These are phyloP conservation scores for Poeciliopsis turrubarensis DNA, from an alignment of 2,113 vertebrate species.

Conservation along the genomic window DNA sequence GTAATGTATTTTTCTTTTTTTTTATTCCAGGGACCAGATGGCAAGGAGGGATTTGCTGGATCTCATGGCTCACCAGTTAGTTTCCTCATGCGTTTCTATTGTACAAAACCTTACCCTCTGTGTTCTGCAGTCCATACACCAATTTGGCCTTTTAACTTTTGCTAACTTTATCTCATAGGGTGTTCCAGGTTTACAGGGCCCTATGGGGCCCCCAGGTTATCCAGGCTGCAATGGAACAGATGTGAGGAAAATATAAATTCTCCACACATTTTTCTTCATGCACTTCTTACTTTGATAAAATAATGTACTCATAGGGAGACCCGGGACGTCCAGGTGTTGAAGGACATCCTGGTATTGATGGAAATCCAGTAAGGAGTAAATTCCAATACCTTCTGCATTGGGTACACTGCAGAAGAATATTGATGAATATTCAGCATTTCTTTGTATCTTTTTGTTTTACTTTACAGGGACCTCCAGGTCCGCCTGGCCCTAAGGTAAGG, in stretches of 20 bases:
- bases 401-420: neutral
- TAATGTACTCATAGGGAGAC: conserved; percentile 3
- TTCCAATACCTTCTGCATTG: neutral
- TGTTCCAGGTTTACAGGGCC: conserved; percentile 65
- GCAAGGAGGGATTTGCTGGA: conserved; percentile 67
- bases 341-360: conserved; percentile 36
- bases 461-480: conserved; percentile 84
- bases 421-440: neutral
- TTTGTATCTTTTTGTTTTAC: conserved; percentile 16
- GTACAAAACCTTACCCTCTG: neutral
- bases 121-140: neutral
- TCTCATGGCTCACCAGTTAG: conserved; percentile 69
- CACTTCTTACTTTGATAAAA: no score
- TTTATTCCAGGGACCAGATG: conserved; percentile 54
- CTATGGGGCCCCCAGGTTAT: conserved; percentile 45
- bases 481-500: conserved; percentile 84
- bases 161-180: conserved; percentile 48
- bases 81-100: neutral
- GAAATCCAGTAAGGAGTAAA: conserved; percentile 48
- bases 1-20: neutral
- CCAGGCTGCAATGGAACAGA: conserved; percentile 70
- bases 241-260: conserved; percentile 43
- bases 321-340: conserved; percentile 49
- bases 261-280: neutral
- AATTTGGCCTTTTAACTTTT: conserved; percentile 3